Base-by-base conservation (phyloP, 1,140 invertebrate genomes). In the Drosophila subpulchrella region DNA sequence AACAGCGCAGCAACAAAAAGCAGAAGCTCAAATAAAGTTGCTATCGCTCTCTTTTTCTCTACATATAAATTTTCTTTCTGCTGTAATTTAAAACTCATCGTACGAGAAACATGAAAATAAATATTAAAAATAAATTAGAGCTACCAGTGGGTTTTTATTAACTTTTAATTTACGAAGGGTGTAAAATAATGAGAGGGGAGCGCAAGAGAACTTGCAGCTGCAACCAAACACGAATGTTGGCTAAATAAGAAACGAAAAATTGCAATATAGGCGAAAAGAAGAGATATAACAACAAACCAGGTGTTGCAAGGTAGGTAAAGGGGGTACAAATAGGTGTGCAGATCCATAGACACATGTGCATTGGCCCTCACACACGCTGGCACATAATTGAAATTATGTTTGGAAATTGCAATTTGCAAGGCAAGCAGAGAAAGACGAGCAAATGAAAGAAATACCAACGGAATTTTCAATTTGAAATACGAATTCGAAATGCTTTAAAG, bases 91-190 rank as follows among this genome's bases (percentile, higher is more conserved):
- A 62, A 83, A 82, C 83, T 78, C 78, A 67, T 58, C 65, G 60
- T 56, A 61, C 46, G 62, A 41, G 67, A 50, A 66, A 75, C 67
- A 79, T 83, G 71, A 79, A 86, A 82, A 86, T 86, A 86, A 86
- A 79, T 83, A 86, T 86, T 73, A 86, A 86, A 89, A 86, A 86
- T 89, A 86, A 89, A 89, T 86, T 83, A 86, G 71, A 83, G 72
- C 75, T 83, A 79, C 79, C 83, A 41, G 65, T 57, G 75, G 67
- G 63, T 60, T 86, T 88, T 86, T 86, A 86, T 86, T 86, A 86
- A 86, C 71, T 88, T 86, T 86, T 79, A 77, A 86, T 86, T 79
- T 83, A 80, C 79, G 76, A 83, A 83, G 81, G 81, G 66, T 75
- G 73, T 61, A 84, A 70, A 70, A 84, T 77, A 68, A 78, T 70